Evolutionary conservation across 1,140 invertebrate species (phyloP).

Genomic region (Hormaphis cornu): DNA sequence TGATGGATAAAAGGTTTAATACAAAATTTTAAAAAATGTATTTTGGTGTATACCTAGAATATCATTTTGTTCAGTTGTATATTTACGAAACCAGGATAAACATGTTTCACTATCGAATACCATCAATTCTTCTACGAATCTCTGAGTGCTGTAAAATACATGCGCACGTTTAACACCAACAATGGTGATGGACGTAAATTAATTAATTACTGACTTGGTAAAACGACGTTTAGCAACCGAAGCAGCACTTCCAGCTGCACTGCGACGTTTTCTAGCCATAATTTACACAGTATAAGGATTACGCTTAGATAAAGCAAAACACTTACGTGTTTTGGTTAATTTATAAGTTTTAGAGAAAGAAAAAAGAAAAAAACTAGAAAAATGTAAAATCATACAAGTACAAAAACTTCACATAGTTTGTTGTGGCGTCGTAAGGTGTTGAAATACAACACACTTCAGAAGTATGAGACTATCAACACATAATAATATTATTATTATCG

Average conservation of each 20-base stretch:
- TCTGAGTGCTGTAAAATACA: constrained; percentile 15
- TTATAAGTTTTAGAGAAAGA: too few relatives aligned
- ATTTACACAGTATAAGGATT: neutral
- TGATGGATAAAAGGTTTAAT: constrained; percentile 9
- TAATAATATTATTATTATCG: too few relatives aligned
- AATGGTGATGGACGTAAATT: neutral
- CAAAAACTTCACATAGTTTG: too few relatives aligned
- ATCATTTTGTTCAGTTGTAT: neutral
- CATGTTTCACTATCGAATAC: constrained; percentile 17
- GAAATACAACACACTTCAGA: neutral
- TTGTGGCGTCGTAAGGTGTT: too few relatives aligned
- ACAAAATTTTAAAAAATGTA: neutral
- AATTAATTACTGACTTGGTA: neutral
- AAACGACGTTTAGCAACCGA: constrained; percentile 22
- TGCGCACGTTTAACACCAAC: neutral
- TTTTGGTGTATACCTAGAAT: constrained; percentile 11
- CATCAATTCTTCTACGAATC: neutral
- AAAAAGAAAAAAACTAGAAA: too few relatives aligned
- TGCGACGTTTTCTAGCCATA: constrained; percentile 24
- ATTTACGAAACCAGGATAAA: constrained; percentile 13
- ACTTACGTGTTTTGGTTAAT: too few relatives aligned
- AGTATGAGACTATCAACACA: too few relatives aligned
- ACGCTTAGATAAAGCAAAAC: too few relatives aligned
- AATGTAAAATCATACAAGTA: too few relatives aligned
- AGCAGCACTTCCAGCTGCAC: neutral